These are phyloP conservation scores for Chironomus striatipennis DNA, from an alignment of 1,140 invertebrate genomes.

Conservation along the genomic window DNA sequence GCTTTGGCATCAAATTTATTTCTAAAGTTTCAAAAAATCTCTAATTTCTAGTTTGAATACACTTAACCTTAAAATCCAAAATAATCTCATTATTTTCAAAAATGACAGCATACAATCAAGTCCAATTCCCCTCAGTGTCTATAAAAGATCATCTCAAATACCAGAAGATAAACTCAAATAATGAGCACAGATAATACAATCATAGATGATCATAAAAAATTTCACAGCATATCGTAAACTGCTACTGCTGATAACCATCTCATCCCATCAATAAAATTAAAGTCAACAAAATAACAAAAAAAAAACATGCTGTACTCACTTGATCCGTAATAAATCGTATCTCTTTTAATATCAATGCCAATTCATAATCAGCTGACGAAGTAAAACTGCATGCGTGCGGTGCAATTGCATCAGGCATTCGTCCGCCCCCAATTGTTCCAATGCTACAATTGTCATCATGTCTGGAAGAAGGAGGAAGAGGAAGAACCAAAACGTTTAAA, in stretches of 20 bases:
- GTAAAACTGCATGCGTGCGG: slow-evolving; percentile 51
- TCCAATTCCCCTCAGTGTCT: no score
- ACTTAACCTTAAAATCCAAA: no score
- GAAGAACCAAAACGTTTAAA: slow-evolving; percentile 21
- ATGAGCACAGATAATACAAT: no score
- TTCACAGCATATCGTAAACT: neutral
- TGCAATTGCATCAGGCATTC: slow-evolving; percentile 50
- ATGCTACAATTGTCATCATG: slow-evolving; percentile 41
- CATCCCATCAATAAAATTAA: neutral
- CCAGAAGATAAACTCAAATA: no score
- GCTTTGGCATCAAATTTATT: no score
- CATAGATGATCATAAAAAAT: neutral
- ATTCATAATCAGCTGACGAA: slow-evolving; percentile 74
- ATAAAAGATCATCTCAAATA: no score
- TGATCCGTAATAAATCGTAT: slow-evolving; percentile 71
- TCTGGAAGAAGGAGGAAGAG: slow-evolving; percentile 29
- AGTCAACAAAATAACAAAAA: neutral
- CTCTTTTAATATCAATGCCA: slow-evolving; percentile 91
- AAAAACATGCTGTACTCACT: slow-evolving; percentile 36
- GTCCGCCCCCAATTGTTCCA: slow-evolving; percentile 45
- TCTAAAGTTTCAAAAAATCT: no score
- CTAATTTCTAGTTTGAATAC: no score
- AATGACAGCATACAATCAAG: no score
- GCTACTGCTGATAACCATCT: no score
- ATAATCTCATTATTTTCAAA: no score